phyloP scores from a whole-genome alignment of 1,140 invertebrate species.

The Dendrolimus kikuchii region DNA sequence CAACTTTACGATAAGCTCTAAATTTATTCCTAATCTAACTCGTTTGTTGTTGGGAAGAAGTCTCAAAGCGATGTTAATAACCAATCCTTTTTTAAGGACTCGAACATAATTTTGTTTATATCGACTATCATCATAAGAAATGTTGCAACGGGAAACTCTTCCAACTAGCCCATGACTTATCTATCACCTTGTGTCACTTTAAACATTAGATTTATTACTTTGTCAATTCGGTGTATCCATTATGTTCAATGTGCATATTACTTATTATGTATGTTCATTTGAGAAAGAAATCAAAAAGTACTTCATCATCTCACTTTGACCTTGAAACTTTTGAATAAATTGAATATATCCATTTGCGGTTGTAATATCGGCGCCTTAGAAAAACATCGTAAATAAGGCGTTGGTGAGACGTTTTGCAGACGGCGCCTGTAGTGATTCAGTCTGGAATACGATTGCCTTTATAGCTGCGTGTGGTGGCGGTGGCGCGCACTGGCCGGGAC shows the following conservation, averaged over 20 bases:
- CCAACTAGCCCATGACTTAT: too few relatives aligned
- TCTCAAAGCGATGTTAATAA: conserved; percentile 39
- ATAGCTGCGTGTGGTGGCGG: conserved; percentile 47
- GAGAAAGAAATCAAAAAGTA: too few relatives aligned
- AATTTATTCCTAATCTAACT: conserved; percentile 52
- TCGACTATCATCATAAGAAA: conserved; percentile 12
- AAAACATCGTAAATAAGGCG: conserved; percentile 35
- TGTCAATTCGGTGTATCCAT: too few relatives aligned
- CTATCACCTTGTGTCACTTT: too few relatives aligned
- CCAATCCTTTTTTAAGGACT: conserved; percentile 41
- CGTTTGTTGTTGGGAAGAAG: conserved; percentile 41
- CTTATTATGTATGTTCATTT: too few relatives aligned
- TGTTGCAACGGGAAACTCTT: too few relatives aligned
- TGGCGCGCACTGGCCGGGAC: conserved; percentile 40
- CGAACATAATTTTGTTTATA: conserved; percentile 34
- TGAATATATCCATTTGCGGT: conserved; percentile 8
- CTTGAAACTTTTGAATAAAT: conserved; percentile 2
- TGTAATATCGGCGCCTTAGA: conserved; percentile 6
- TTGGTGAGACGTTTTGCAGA: conserved; percentile 70
- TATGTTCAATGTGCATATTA: too few relatives aligned
- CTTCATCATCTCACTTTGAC: neutral
- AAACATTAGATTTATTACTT: too few relatives aligned
- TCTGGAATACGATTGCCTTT: conserved; percentile 62
- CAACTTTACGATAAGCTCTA: conserved; percentile 42
- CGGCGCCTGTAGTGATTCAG: conserved; percentile 68